Base-by-base conservation (phyloP, 2,888 invertebrate genomes). In the Caenorhabditis afra region DNA sequence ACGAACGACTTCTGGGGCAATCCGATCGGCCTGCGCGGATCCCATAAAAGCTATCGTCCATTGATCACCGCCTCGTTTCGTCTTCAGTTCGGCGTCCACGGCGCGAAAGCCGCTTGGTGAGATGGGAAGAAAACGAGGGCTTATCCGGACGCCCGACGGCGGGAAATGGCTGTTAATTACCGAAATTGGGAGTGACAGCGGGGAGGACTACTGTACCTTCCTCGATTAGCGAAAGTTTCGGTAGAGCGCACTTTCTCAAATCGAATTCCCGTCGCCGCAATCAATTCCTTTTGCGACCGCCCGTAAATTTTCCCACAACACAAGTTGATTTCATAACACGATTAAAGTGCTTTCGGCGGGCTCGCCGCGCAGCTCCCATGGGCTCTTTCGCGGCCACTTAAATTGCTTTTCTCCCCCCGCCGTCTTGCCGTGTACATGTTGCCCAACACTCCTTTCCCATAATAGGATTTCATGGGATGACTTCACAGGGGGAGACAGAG, bases 1-100 rank as follows among this genome's bases (percentile, higher is more conserved):
- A 93, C 93, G 91, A 94, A 97, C 92, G 97, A 98, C 92, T 98
- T 97, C 92, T 98, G 98, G 98, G 98, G 97, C 59, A 97, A 97
- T 49, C 95, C 96, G 75, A 93, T 98, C 88, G 93, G 93, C 86
- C 95, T 96, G 92, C 93, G 94, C 82, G 97, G 97, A 62, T 96
- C 96, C 14, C 97, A 98, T 92, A 97, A 97, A 90, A 97, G 97
- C 68, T 98, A 96, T 92, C 93, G 98, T 41, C 97, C 97, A 61
- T 93, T 98, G 87, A 95, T 95, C 91, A 95, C 95, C 83, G 94
- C 95, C 82, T 94, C 95, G 85, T 96, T 95, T 92, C 94, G 96
- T 86, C 92, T 95, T 84, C 96, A 96, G 92, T 93, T 94, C 91
- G 93, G 94, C 91, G 92, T 94, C 79, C 93, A 94, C 86, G 91